Conservation (phyloP, 2,888 invertebrate species). For the Drosophila infuscata region DNA sequence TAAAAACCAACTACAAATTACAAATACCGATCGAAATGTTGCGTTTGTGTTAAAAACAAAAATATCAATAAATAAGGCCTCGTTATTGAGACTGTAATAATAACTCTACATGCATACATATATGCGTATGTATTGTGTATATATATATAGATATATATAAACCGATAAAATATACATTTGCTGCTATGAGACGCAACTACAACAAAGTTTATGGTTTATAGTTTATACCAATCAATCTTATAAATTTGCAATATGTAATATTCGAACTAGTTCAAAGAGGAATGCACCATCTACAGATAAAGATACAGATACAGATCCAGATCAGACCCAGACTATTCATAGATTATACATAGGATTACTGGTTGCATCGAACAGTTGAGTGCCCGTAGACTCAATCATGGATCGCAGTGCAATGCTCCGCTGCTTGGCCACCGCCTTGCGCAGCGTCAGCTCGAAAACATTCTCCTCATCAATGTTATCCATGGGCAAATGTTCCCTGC, state of each 20-base stretch:
- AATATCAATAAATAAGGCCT: constrained; percentile 51
- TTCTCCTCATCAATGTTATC: constrained; percentile 84
- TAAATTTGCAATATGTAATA: constrained; percentile 65
- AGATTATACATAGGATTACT: constrained; percentile 84
- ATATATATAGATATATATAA: constrained; percentile 34
- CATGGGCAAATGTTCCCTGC: constrained; percentile 80
- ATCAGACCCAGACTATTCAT: constrained; percentile 36
- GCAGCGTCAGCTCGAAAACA: constrained; percentile 83
- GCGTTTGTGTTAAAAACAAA: constrained; percentile 67
- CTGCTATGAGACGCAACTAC: constrained; percentile 15
- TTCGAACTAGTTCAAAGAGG: constrained; percentile 51
- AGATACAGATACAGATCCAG: not conserved
- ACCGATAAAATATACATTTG: constrained; percentile 28
- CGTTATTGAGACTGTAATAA: constrained; percentile 15
- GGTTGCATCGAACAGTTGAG: constrained; percentile 86
- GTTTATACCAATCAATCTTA: constrained; percentile 69
- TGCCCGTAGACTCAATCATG: constrained; percentile 87
- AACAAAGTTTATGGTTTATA: constrained; percentile 15
- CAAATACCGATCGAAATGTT: constrained; percentile 52
- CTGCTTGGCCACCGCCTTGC: constrained; percentile 86
- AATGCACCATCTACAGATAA: constrained; percentile 22
- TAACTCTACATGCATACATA: constrained; percentile 18
- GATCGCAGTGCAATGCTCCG: constrained; percentile 88
- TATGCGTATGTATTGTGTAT: constrained; percentile 10
- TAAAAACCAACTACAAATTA: constrained; percentile 23